Percentiles rank a stretch among this genome's conserved stretches.
These are phyloP conservation scores for Glyphotaelius pellucidus DNA, from an alignment of 2,888 invertebrate genomes.

Conservation along the genomic window DNA sequence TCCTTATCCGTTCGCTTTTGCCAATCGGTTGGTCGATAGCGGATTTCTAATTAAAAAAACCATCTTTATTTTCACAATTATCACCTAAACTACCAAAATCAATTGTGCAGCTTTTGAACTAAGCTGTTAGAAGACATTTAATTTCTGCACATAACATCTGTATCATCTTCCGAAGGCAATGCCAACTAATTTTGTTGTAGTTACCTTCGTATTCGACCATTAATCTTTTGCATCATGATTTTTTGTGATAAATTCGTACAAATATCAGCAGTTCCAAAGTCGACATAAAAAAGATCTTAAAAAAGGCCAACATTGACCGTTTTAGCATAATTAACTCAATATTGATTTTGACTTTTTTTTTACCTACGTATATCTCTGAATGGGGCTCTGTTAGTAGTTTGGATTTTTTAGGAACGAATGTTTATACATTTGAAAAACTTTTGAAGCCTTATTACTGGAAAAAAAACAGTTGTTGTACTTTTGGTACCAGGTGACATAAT, in stretches of 20 bases:
- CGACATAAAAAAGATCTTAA: neutral
- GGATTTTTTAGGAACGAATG: no score
- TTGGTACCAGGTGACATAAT: no score
- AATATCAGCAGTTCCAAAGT: neutral
- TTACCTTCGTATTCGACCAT: neutral
- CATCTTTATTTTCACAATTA: no score
- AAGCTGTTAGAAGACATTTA: neutral
- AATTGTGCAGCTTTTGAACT: neutral
- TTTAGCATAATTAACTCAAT: neutral
- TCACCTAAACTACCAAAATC: no score
- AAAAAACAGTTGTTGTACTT: no score
- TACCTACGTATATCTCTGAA: no score
- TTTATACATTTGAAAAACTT: no score
- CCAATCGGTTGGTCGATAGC: no score
- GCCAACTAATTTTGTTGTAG: neutral
- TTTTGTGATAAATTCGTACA: neutral
- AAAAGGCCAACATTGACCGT: neutral
- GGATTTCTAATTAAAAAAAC: no score
- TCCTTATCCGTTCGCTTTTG: neutral
- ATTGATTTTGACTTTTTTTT: neutral
- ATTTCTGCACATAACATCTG: neutral
- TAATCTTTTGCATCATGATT: neutral
- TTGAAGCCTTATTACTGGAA: no score
- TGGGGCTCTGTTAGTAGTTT: no score
- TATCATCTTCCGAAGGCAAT: neutral